These are phyloP conservation scores for Melanocharis versteri DNA, from an alignment of 2,113 vertebrate genomes.

Conservation along the genomic window DNA sequence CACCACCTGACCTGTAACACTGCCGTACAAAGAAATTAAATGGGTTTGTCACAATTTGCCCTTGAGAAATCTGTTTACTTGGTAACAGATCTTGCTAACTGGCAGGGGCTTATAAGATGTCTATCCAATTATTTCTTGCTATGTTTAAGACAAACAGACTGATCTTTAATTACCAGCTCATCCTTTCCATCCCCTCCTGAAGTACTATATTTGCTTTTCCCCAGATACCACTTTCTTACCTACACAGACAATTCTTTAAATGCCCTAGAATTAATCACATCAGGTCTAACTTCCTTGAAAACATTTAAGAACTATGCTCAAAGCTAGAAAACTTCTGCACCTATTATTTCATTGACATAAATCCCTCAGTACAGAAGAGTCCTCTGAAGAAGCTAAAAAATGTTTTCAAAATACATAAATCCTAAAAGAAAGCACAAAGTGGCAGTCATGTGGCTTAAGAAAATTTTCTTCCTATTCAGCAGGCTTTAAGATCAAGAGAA, in stretches of 20 bases:
- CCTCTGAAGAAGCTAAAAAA: slow-evolving; percentile 38
- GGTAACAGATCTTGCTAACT: background rate
- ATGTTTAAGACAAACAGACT: slow-evolving; percentile 22
- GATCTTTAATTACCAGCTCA: slow-evolving; percentile 14
- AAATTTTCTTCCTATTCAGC: background rate
- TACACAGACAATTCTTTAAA: background rate
- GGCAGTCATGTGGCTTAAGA: background rate
- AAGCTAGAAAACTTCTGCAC: background rate
- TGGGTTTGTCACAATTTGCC: background rate
- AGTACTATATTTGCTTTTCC: background rate
- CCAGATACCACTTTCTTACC: background rate
- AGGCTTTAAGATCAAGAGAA: slow-evolving; percentile 16
- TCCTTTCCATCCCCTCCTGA: background rate
- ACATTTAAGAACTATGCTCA: background rate
- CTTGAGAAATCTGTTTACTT: slow-evolving; percentile 12
- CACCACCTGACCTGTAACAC: background rate
- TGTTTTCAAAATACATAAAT: slow-evolving; percentile 42
- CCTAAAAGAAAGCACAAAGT: slow-evolving; percentile 49
- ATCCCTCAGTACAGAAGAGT: background rate
- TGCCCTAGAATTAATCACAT: background rate
- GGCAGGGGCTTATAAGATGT: background rate
- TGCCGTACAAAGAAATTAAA: background rate
- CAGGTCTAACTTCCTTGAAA: background rate
- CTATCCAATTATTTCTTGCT: slow-evolving; percentile 15
- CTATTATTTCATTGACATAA: background rate